A percentile compares a stretch with the other conserved stretches of the same genome.
These are phyloP conservation scores for Drosophila barbarae DNA, from an alignment of 2,888 invertebrate species.

Conservation along the genomic window DNA sequence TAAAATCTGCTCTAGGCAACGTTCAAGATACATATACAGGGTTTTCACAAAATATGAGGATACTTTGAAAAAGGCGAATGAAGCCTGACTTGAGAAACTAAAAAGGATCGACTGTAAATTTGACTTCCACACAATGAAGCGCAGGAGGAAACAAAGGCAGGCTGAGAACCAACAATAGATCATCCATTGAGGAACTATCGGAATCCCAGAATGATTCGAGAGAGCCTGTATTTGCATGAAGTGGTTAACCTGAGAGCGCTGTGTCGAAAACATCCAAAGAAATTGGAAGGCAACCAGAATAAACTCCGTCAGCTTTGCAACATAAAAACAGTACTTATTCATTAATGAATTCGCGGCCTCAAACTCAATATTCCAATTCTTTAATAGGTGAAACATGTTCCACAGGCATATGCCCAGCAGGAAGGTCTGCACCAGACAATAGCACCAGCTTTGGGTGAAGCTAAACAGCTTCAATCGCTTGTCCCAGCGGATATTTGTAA, in stretches of 20 bases:
- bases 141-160: neutral
- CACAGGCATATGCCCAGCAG: neutral
- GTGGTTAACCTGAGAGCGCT: neutral
- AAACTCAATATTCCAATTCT: neutral
- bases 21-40: neutral
- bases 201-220: neutral
- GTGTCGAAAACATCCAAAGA: neutral
- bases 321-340: too few relatives aligned
- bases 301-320: neutral
- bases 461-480: neutral
- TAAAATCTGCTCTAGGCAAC: neutral
- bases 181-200: neutral
- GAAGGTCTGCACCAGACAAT: neutral
- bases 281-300: neutral
- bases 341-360: neutral
- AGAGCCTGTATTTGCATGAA: neutral
- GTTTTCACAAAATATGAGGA: conserved; percentile 2
- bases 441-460: neutral
- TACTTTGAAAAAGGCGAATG: neutral
- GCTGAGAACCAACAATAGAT: neutral
- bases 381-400: neutral
- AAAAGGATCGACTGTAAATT: too few relatives aligned
- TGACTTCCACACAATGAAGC: neutral
- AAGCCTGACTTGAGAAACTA: neutral
- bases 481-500: neutral